Evolutionary conservation across 2,888 invertebrate genomes (phyloP).

Genomic region (Epinotia brunnichana): DNA sequence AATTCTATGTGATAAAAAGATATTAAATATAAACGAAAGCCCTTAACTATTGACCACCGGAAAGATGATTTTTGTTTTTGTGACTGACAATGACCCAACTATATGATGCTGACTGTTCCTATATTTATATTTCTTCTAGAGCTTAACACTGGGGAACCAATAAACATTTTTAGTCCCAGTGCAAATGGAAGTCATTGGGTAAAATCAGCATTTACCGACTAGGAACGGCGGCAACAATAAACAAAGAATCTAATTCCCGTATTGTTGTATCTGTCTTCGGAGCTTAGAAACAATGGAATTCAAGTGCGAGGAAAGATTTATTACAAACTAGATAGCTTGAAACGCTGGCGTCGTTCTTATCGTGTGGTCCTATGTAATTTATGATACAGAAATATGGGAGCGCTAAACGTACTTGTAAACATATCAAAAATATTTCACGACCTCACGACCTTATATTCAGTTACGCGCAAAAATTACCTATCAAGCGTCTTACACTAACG

Average conservation of each 20-base stretch:
- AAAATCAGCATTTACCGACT: conserved; percentile 8
- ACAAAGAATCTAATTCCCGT: conserved; percentile 41
- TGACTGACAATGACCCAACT: too few relatives aligned
- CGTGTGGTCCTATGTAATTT: conserved; percentile 35
- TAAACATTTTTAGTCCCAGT: background rate
- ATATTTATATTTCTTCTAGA: background rate
- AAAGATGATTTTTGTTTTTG: too few relatives aligned
- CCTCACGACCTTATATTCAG: too few relatives aligned
- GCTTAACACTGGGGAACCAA: background rate
- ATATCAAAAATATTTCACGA: conserved; percentile 2
- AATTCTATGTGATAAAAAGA: too few relatives aligned
- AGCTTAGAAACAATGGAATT: conserved; percentile 42
- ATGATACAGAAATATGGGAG: conserved; percentile 18
- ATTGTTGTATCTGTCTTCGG: conserved; percentile 37
- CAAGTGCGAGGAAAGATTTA: conserved; percentile 43
- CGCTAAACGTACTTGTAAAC: too few relatives aligned
- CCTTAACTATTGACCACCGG: too few relatives aligned
- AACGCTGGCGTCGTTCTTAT: conserved; percentile 24
- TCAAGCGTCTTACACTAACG: too few relatives aligned
- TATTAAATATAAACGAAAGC: too few relatives aligned
- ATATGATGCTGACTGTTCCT: too few relatives aligned
- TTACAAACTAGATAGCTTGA: conserved; percentile 41
- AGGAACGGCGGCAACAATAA: conserved; percentile 24
- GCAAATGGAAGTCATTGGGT: background rate
- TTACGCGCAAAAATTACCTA: too few relatives aligned